Evolutionary conservation across 2,797 vertebrate species (phyloP), one percentile per base, ranked within the genome.

Genomic region (Apogon hyalosoma): DNA sequence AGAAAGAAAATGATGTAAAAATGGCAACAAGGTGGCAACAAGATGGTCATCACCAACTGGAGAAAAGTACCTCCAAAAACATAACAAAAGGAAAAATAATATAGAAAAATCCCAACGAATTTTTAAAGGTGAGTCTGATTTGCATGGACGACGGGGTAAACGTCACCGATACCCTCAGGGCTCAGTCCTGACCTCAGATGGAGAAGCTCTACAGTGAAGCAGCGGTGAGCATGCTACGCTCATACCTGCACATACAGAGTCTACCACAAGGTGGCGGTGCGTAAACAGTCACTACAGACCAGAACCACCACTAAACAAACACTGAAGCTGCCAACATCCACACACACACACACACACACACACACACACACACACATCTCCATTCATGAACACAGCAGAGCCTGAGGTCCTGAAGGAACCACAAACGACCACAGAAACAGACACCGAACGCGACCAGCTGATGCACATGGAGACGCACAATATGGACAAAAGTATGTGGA

Each of bases 201-300:
- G 55, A 79, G 28, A n/a, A 65, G 59, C 69, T 79, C 68, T 76
- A 54, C 69, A 80, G 72, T 40, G 48, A 69, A 36, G 54, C 14
- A 56, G 59, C 47, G 3, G 33, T 14, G 28, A 52, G 63, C 24
- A 47, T 42, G n/a, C 18, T 59, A 3, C 2, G 3, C 24, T 56
- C 14, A 18, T 56, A 53, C 49, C 69, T 78, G 72, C 59, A 65
- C 16, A 14, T 49, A 42, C 8, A 61, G 3, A 58, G 11, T 50
- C 59, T 45, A 74, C 87, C 92, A 91, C 83, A 53, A 75, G 91
- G 72, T 80, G 91, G 91, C 80, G 50, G 74, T 36, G 67, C 14
- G 42, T 48, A 6, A 76, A 62, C 71, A 75, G 36, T 53, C 19
- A 77, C 41, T 11, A 67, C 52, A 41, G 11, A 40, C 45, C 8